Percentiles rank a stretch among this genome's conserved stretches.
Conservation (phyloP, 2,113 vertebrate genomes). For the Chunga burmeisteri region DNA sequence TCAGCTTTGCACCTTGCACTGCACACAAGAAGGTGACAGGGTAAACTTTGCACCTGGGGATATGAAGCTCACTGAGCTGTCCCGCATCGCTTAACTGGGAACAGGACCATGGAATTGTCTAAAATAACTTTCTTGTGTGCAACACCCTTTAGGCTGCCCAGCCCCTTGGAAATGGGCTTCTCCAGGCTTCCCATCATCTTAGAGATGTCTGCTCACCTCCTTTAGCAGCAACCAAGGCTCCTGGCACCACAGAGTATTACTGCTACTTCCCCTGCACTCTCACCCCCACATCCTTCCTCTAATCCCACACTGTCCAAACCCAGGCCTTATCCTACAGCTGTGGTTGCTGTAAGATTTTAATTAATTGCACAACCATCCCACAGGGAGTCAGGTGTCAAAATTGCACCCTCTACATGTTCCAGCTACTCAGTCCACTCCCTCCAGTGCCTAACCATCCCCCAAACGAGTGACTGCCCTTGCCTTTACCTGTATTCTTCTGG, state of each 20-base stretch:
- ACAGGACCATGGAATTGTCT: neutral
- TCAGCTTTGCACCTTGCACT: conserved; percentile 81
- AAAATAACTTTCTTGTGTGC: neutral
- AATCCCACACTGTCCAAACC: neutral
- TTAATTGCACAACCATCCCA: neutral
- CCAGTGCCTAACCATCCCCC: neutral
- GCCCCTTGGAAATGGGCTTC: neutral
- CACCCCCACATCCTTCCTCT: neutral
- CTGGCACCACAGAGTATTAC: neutral
- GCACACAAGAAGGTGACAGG: neutral
- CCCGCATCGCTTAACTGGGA: neutral
- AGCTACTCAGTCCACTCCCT: neutral
- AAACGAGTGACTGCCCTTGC: neutral
- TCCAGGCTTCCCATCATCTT: neutral
- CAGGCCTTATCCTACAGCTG: neutral
- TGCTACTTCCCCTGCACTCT: neutral
- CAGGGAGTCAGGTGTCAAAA: neutral
- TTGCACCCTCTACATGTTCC: neutral
- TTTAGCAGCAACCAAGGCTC: neutral
- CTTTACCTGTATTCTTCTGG: conserved; percentile 71
- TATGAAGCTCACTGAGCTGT: neutral
- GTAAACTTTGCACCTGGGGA: neutral
- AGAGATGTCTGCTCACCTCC: neutral
- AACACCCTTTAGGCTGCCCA: neutral
- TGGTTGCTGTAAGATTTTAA: neutral